Evolutionary conservation across 2,888 invertebrate species (phyloP), one percentile per base, ranked within the genome.

Genomic region (Plebejus melissa): DNA sequence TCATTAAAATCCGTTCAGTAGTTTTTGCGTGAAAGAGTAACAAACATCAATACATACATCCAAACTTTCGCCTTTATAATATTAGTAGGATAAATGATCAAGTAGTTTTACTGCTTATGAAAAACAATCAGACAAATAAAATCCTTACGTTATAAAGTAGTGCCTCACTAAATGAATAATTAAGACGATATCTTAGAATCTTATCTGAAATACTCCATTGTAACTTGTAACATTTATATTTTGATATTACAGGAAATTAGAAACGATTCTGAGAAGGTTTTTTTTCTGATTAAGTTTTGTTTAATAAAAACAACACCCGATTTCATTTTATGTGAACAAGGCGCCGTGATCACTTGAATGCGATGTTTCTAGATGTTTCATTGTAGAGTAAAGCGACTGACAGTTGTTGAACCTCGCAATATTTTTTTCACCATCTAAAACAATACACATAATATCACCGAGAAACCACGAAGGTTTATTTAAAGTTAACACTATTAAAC

Each of bases 181-280:
- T 22, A 22, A 22, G 22, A 22, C 22, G 22, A 22, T 22, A 22
- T 2, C 4, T 22, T 28, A 50, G 50, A 71, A 13, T 22, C 5
- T 28, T 46, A 2, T 54, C 16, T 16, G 11, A 11, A 71, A 11
- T 22, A 71, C 11, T 71, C 2, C 28, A 16, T 16, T 4, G 7
- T 6, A 4, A 11, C 13, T 50, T 22, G 22, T 22, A 22, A 22
- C 22, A 22, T 22, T 22, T 28, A 1, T 46, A 50, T 71, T 71
- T 11, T 16, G 50, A 50, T n/a, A 22, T 28, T 71, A 5, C 72
- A 72, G 72, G 54, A 54, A 72, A 72, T 72, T 16, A 28, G 54
- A 72, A 54, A 50, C 50, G 13, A 71, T 28, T 71, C 46, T 22
- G 28, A 50, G 28, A 28, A 46, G 22, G 32, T 50, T 54, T 32